phyloP scores from a whole-genome alignment of 2,888 invertebrate species.

The Callimorpha dominula region DNA sequence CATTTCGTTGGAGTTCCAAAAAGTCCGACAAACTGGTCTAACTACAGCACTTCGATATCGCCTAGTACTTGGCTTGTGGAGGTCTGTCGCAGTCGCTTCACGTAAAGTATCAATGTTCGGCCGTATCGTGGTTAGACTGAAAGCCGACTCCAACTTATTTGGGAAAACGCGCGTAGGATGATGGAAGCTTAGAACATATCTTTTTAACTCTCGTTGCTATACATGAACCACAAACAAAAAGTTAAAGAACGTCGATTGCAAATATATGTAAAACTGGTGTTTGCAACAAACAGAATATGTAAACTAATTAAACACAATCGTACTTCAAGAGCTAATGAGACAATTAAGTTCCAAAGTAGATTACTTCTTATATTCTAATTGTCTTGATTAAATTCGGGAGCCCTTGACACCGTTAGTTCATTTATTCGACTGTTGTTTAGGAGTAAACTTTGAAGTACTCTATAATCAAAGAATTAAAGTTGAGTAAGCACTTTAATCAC shows the following conservation, averaged over 20 bases:
- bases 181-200: not conserved
- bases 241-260: not conserved
- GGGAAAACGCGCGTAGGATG: too few relatives aligned
- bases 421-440: conserved; percentile 47
- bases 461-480: conserved; percentile 56
- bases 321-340: conserved; percentile 28
- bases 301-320: conserved; percentile 35
- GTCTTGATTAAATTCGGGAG: conserved; percentile 50
- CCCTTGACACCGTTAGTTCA: conserved; percentile 41
- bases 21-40: too few relatives aligned
- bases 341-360: conserved; percentile 37
- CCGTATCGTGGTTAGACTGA: too few relatives aligned
- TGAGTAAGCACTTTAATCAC: conserved; percentile 52
- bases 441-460: conserved; percentile 45
- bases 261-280: conserved; percentile 19
- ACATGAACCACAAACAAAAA: not conserved
- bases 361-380: conserved; percentile 54
- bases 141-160: too few relatives aligned
- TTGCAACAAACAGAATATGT: conserved; percentile 18
- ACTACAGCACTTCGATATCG: too few relatives aligned
- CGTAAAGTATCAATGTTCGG: too few relatives aligned
- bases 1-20: too few relatives aligned
- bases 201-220: not conserved
- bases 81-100: too few relatives aligned
- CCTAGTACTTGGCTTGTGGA: too few relatives aligned